phyloP scores from a whole-genome alignment of 2,888 invertebrate species.

The Mesorhabditis spiculigera region DNA sequence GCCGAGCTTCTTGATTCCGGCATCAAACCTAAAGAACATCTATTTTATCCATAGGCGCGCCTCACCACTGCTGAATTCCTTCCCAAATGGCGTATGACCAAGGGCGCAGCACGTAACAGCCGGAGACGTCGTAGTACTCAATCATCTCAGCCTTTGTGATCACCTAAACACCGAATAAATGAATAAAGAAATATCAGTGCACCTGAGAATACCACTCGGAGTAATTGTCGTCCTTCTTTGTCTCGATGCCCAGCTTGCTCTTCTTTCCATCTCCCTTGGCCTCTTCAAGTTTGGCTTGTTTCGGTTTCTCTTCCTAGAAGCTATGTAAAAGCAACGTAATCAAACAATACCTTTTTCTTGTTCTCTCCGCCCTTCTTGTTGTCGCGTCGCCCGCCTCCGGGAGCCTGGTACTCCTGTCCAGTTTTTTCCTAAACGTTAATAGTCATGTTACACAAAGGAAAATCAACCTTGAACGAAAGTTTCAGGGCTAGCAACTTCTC shows the following conservation, averaged over 20 bases:
- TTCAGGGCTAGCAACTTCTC: conserved; percentile 71
- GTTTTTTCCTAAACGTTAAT: conserved; percentile 61
- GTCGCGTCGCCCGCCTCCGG: conserved; percentile 13
- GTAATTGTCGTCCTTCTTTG: conserved; percentile 83
- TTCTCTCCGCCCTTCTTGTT: conserved; percentile 12
- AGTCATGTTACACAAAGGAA: neutral
- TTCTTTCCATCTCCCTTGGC: conserved; percentile 69
- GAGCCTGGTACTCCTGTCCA: conserved; percentile 66
- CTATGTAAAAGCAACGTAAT: neutral
- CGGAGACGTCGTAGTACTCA: conserved; percentile 98
- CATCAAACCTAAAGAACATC: conserved; percentile 39
- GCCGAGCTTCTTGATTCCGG: conserved; percentile 71
- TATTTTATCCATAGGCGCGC: neutral
- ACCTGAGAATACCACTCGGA: conserved; percentile 90
- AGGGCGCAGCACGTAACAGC: conserved; percentile 94
- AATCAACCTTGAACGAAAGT: conserved; percentile 67
- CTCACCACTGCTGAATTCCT: conserved; percentile 64
- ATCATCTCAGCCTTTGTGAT: conserved; percentile 91
- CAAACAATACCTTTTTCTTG: conserved; percentile 10
- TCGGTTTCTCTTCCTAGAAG: conserved; percentile 21
- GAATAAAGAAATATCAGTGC: conserved; percentile 11
- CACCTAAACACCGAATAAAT: conserved; percentile 60
- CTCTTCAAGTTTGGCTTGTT: conserved; percentile 14
- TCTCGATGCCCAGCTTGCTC: conserved; percentile 87
- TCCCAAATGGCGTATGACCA: conserved; percentile 98